Conservation (phyloP, 1,140 invertebrate species). For the Psilanteris sp. region DNA sequence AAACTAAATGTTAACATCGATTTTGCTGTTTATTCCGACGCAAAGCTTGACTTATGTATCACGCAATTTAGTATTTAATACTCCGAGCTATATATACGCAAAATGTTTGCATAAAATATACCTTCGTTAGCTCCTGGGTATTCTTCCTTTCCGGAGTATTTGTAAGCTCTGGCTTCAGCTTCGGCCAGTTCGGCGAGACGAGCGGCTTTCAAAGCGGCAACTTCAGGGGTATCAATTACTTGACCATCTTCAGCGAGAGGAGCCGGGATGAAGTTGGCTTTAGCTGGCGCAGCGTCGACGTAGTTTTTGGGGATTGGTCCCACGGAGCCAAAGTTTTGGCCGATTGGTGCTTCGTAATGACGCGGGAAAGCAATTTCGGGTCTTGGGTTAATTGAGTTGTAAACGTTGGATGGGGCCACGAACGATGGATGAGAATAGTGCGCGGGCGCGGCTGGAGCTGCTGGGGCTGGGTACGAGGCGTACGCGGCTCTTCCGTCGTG, state of each 20-base stretch:
- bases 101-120: slow-evolving; percentile 31
- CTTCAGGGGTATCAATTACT: slow-evolving; percentile 83
- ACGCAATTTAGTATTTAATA: too few relatives aligned
- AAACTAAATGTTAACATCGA: too few relatives aligned
- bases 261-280: slow-evolving; percentile 77
- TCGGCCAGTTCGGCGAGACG: slow-evolving; percentile 75
- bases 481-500: slow-evolving; percentile 20
- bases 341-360: slow-evolving; percentile 57
- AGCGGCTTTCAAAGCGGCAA: slow-evolving; percentile 80
- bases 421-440: slow-evolving; percentile 29
- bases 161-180: slow-evolving; percentile 79
- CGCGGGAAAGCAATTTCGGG: slow-evolving; percentile 54
- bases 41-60: too few relatives aligned
- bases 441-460: slow-evolving; percentile 41
- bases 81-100: too few relatives aligned
- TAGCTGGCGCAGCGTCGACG: slow-evolving; percentile 40
- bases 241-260: slow-evolving; percentile 82
- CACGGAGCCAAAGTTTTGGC: slow-evolving; percentile 51
- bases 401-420: slow-evolving; percentile 39
- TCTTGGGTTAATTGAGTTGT: slow-evolving; percentile 49
- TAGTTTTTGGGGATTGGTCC: slow-evolving; percentile 65
- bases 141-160: slow-evolving; percentile 75
- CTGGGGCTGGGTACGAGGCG: slow-evolving; percentile 21
- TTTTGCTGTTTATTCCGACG: too few relatives aligned
- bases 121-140: slow-evolving; percentile 69